These are phyloP conservation scores for Pangasianodon gigas DNA, from an alignment of 2,113 vertebrate genomes.

Conservation along the genomic window DNA sequence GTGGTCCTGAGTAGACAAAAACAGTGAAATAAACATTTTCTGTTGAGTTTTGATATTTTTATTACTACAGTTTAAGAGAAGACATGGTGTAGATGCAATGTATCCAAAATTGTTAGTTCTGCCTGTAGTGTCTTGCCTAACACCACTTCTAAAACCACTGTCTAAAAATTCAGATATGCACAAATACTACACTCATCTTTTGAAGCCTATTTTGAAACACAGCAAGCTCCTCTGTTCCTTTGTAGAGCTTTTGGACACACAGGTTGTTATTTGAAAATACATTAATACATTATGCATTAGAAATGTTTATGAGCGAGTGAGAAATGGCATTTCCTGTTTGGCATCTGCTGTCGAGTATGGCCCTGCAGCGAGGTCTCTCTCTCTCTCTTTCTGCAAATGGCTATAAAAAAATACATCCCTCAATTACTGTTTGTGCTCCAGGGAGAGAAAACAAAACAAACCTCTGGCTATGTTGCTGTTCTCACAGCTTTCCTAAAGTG, in stretches of 20 bases:
- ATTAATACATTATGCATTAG: slow-evolving; percentile 40
- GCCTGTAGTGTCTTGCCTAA: not conserved
- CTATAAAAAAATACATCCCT: slow-evolving; percentile 45
- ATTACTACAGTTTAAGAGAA: not conserved
- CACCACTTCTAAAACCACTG: not conserved
- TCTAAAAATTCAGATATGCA: not conserved
- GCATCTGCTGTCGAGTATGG: slow-evolving; percentile 33
- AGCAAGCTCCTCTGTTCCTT: not conserved
- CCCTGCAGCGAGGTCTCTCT: slow-evolving; percentile 36
- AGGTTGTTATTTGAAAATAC: slow-evolving; percentile 28
- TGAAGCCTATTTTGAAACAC: not conserved
- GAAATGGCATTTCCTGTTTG: slow-evolving; percentile 44
- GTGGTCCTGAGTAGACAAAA: not conserved
- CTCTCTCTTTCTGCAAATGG: slow-evolving; percentile 36
- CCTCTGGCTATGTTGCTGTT: slow-evolving; percentile 43
- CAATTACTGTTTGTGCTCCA: slow-evolving; percentile 55
- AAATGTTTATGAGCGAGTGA: slow-evolving; percentile 39
- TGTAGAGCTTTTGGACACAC: slow-evolving; percentile 5
- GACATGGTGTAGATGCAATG: not conserved
- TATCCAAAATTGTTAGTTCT: too few relatives aligned
- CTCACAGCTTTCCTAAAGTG: slow-evolving; percentile 46
- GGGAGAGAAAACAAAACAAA: slow-evolving; percentile 55
- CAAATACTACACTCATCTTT: not conserved
- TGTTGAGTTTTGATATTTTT: not conserved
- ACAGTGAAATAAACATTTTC: not conserved